Percentiles rank a stretch among this genome's conserved stretches.
These are phyloP conservation scores for Liparis tanakae DNA, from an alignment of 2,797 vertebrate species.

Conservation along the genomic window DNA sequence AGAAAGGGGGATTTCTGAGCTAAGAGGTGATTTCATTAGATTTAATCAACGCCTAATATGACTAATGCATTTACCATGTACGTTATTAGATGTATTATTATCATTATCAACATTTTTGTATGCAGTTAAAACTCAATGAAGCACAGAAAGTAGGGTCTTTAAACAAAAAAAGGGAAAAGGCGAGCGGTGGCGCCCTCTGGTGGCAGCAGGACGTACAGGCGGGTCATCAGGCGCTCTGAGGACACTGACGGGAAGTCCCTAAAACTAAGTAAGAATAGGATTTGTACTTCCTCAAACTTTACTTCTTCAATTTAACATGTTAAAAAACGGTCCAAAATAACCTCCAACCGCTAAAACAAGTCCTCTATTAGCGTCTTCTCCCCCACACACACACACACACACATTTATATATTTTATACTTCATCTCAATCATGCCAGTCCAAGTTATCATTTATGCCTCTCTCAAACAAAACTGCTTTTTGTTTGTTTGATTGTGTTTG, in stretches of 20 bases:
- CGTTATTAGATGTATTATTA: background rate
- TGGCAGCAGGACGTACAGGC: slow-evolving; percentile 36
- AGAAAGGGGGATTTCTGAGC: too few relatives aligned
- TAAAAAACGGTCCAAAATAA: background rate
- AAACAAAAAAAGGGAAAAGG: slow-evolving; percentile 3
- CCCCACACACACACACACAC: background rate
- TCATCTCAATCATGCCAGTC: background rate
- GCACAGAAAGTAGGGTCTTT: background rate
- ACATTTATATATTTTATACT: background rate
- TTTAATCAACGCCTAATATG: background rate
- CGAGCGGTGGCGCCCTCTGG: slow-evolving; percentile 44
- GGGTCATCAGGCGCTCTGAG: too few relatives aligned
- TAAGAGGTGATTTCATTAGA: background rate
- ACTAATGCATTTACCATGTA: background rate
- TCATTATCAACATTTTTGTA: too few relatives aligned
- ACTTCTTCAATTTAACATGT: background rate
- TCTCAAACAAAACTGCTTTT: background rate
- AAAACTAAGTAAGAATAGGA: background rate
- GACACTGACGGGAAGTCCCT: too few relatives aligned
- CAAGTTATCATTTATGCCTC: background rate
- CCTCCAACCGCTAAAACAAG: background rate
- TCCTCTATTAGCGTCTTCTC: background rate
- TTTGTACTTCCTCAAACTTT: background rate
- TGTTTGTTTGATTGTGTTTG: too few relatives aligned
- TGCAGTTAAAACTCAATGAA: slow-evolving; percentile 31